Conservation (phyloP, 2,113 vertebrate genomes). For the Saguinus midas region DNA sequence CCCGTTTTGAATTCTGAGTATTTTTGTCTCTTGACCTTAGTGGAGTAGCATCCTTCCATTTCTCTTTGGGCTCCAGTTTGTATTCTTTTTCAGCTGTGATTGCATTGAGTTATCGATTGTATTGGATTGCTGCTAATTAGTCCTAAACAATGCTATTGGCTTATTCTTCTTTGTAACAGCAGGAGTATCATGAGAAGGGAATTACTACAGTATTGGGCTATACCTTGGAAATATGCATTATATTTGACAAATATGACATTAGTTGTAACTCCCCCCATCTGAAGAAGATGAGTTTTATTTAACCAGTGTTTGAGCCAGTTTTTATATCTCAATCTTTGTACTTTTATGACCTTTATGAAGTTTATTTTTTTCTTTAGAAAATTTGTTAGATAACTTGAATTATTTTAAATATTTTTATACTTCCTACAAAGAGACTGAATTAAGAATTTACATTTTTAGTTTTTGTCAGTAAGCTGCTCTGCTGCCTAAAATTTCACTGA, state of each 20-base stretch:
- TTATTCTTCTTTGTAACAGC: background rate
- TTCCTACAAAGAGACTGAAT: slow-evolving; percentile 5
- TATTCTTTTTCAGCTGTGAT: background rate
- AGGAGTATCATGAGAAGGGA: background rate
- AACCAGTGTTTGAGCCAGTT: background rate
- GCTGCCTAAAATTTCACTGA: slow-evolving; percentile 14
- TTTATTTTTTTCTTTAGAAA: background rate
- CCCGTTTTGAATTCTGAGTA: background rate
- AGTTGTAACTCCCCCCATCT: background rate
- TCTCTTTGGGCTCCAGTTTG: background rate
- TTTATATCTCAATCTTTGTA: slow-evolving; percentile 2
- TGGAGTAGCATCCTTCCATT: background rate
- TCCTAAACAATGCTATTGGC: background rate
- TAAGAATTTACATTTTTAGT: slow-evolving; percentile 5
- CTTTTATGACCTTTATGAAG: slow-evolving; percentile 16
- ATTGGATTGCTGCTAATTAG: background rate
- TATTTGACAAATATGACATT: slow-evolving; percentile 45
- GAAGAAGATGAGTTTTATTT: background rate
- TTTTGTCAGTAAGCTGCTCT: background rate
- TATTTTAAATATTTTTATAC: slow-evolving; percentile 24
- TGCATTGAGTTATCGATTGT: background rate
- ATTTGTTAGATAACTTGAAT: background rate
- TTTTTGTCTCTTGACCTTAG: background rate
- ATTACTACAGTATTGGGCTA: background rate
- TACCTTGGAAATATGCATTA: slow-evolving; percentile 11